These are phyloP conservation scores for Oscheius sp. DNA, from an alignment of 2,888 invertebrate species.

Conservation along the genomic window DNA sequence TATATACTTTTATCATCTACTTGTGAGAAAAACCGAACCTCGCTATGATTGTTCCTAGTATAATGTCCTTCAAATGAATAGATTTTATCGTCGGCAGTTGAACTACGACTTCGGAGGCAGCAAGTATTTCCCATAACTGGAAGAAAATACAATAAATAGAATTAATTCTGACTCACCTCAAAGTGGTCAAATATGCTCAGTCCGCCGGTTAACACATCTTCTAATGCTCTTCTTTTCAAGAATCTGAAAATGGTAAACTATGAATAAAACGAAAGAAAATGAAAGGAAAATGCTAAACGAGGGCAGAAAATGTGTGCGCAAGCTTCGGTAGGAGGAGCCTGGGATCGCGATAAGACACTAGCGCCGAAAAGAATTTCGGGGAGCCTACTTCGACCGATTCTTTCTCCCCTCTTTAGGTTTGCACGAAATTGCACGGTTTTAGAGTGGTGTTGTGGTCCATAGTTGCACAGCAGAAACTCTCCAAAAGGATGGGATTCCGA, in stretches of 20 bases:
- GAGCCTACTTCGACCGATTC: background rate
- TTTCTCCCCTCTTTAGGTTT: background rate
- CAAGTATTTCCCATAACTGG: conserved; percentile 61
- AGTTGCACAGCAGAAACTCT: background rate
- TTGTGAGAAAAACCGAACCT: conserved; percentile 33
- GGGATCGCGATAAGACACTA: background rate
- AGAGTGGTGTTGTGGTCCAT: background rate
- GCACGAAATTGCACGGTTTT: conserved; percentile 8
- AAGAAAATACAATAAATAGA: background rate
- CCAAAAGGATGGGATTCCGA: conserved; percentile 10
- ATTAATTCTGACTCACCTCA: background rate
- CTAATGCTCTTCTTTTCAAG: background rate
- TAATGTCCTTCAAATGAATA: conserved; percentile 53
- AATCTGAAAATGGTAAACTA: background rate
- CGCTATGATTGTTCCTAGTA: conserved; percentile 49
- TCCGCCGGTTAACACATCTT: too few relatives aligned
- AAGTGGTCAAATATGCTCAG: too few relatives aligned
- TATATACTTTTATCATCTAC: too few relatives aligned
- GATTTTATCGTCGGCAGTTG: conserved; percentile 52
- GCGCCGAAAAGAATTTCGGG: background rate
- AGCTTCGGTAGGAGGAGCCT: too few relatives aligned
- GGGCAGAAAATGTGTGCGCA: too few relatives aligned
- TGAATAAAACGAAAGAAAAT: too few relatives aligned
- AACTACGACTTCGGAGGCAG: conserved; percentile 56
- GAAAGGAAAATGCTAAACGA: too few relatives aligned